Evolutionary conservation across 92 coral and sea anemone species (phyloP), one percentile per base, ranked within the genome.

Genomic region (Epizoanthus fatuus): DNA sequence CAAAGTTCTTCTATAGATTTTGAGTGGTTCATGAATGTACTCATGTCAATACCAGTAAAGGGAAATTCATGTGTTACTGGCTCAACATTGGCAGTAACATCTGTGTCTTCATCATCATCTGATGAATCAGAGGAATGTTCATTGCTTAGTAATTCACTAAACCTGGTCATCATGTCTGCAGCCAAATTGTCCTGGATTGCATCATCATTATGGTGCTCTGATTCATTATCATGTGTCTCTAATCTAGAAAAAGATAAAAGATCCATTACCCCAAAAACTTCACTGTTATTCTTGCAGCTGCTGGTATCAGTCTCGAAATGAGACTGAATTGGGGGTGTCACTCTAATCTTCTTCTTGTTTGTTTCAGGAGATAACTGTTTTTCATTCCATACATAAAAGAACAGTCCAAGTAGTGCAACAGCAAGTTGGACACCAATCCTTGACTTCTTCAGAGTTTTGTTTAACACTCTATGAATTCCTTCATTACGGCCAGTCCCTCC

Each of bases 401-500:
- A 75, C 20, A 54, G 4, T 16, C 73, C 45, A 55, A 77, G 49
- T 17, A 80, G 15, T 10, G 72, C 84, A n/a, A 80, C 3, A 4
- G 84, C 81, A 52, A 81, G 19, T 12, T 81, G 76, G 7, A 68
- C 5, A 3, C 87, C 88, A 67, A 88, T n/a, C 22, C 91, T 9
- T 47, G 87, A 81, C 79, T 81, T 88, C 40, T 53, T 82, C 72
- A 88, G 32, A 4, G 92, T 82, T 49, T 88, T 83, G 20, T 82
- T 83, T 0, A 88, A 25, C 22, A 81, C 44, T 59, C 59, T 77
- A 38, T 84, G 89, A 8, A 83, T 66, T 10, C 86, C 86, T 79
- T 89, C 90, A 85, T 89, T 89, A n/a, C 77, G 52, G 38, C 80
- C 79, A 7, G 81, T 79, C 39, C 90, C 93, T 32, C 86, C 93